Evolutionary conservation across 2,888 invertebrate genomes (phyloP).

Genomic region (Desoria tigrina): DNA sequence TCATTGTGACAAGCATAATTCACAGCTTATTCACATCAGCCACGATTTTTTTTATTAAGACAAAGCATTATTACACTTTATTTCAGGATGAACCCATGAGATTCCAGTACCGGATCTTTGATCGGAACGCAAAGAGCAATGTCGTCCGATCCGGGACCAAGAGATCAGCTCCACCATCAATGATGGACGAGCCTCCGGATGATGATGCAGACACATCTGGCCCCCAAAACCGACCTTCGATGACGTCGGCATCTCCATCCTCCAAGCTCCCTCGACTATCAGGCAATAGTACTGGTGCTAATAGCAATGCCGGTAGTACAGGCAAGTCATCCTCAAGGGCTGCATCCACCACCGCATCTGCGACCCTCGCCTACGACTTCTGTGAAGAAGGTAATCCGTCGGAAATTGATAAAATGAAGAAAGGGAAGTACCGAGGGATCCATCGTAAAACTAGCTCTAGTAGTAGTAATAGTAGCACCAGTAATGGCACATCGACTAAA

Average conservation of each 20-base stretch:
- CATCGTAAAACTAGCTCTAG: constrained; percentile 11
- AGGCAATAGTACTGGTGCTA: constrained; percentile 37
- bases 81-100: constrained; percentile 52
- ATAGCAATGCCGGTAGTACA: constrained; percentile 6
- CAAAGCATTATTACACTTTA: too few species aligned
- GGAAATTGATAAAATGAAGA: background rate
- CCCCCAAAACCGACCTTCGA: constrained; percentile 44
- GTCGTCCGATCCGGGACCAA: constrained; percentile 48
- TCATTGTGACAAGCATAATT: too few species aligned
- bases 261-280: constrained; percentile 51
- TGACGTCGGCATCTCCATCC: constrained; percentile 45
- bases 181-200: constrained; percentile 52
- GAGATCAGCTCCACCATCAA: constrained; percentile 49
- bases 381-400: constrained; percentile 13
- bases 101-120: constrained; percentile 53
- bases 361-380: constrained; percentile 15
- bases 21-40: too few species aligned
- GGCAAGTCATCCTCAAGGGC: constrained; percentile 8
- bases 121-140: constrained; percentile 44
- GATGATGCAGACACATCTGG: constrained; percentile 49
- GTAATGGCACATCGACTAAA: background rate
- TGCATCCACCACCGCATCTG: constrained; percentile 12
- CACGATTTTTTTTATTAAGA: too few species aligned
- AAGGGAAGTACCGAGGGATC: constrained; percentile 9
- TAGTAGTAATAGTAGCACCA: constrained; percentile 13